Percentiles rank a stretch among this genome's conserved stretches.
These are phyloP conservation scores for Tiphia femorata DNA, from an alignment of 2,888 invertebrate genomes.

Conservation along the genomic window DNA sequence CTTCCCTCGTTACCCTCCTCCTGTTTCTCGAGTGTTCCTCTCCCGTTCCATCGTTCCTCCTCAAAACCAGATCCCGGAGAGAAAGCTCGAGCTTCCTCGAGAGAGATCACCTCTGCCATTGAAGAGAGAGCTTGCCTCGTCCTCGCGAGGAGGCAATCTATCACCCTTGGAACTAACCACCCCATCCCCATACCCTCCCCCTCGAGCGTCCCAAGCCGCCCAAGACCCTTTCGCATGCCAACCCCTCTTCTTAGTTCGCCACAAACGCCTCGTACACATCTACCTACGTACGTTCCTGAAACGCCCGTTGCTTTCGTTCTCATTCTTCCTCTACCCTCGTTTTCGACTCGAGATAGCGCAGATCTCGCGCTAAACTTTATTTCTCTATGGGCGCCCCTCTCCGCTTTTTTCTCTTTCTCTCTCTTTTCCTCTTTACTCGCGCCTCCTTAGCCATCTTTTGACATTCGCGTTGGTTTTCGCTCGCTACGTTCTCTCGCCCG, in stretches of 20 bases:
- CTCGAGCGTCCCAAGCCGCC: conserved; percentile 19
- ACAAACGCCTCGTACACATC: conserved; percentile 35
- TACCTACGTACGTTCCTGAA: conserved; percentile 32
- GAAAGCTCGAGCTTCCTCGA: conserved; percentile 55
- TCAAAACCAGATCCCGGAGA: conserved; percentile 50
- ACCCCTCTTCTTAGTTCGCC: conserved; percentile 22
- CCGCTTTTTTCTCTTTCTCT: no score
- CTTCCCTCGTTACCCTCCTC: background rate
- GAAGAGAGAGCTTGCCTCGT: conserved; percentile 51
- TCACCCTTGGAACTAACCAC: conserved; percentile 54
- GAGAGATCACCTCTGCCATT: conserved; percentile 50
- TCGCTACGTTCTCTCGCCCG: background rate
- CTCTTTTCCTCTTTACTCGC: no score
- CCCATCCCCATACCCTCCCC: conserved; percentile 24
- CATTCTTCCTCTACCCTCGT: conserved; percentile 1
- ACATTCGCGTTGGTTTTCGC: no score
- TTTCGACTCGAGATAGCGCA: conserved; percentile 25
- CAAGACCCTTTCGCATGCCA: conserved; percentile 24
- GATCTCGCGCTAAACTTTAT: conserved; percentile 45
- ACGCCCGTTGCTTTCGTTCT: conserved; percentile 34
- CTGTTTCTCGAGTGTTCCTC: conserved; percentile 37
- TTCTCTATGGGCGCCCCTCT: conserved; percentile 32
- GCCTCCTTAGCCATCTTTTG: no score
- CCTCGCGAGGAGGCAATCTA: conserved; percentile 61
- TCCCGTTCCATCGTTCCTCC: conserved; percentile 33